These are phyloP conservation scores for Halisarca cf. caerulea DNA, from an alignment of 37 sponge, comb jelly and placozoan species.

Conservation along the genomic window DNA sequence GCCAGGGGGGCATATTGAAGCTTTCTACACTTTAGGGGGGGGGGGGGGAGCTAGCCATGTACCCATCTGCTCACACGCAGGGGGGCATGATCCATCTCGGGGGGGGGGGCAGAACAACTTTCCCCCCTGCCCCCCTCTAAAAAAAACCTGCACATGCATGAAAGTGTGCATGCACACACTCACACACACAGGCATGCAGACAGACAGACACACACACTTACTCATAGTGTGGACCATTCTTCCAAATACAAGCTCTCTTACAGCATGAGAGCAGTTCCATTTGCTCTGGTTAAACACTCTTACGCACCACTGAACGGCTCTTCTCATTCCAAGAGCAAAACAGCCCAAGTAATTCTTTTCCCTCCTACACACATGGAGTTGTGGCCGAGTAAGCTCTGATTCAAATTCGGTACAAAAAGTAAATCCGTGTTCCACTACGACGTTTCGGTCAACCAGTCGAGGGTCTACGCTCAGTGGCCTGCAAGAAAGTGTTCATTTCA, in stretches of 20 bases:
- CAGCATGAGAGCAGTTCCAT: background rate
- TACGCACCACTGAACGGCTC: background rate
- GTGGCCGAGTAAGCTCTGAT: background rate
- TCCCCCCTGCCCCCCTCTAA: too few species aligned
- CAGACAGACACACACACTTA: too few species aligned
- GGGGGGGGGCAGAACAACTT: too few species aligned
- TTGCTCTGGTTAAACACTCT: background rate
- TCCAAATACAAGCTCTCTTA: background rate
- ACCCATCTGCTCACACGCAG: too few species aligned
- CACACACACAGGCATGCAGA: too few species aligned
- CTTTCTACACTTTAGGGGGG: too few species aligned
- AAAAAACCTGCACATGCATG: too few species aligned
- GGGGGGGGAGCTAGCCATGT: too few species aligned
- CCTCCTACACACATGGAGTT: background rate
- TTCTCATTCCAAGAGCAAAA: background rate
- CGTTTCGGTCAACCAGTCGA: background rate
- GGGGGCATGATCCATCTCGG: too few species aligned
- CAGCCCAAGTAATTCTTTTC: background rate
- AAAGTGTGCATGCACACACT: too few species aligned
- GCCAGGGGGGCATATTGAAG: too few species aligned
- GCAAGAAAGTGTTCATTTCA: too few species aligned
- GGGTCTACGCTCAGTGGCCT: background rate
- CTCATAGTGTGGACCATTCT: background rate
- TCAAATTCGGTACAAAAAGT: background rate
- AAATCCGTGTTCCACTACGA: background rate